A percentile compares a stretch with the other conserved stretches of the same genome.
These are phyloP conservation scores for Kradibia gibbosae DNA, from an alignment of 1,140 invertebrate species.

Conservation along the genomic window DNA sequence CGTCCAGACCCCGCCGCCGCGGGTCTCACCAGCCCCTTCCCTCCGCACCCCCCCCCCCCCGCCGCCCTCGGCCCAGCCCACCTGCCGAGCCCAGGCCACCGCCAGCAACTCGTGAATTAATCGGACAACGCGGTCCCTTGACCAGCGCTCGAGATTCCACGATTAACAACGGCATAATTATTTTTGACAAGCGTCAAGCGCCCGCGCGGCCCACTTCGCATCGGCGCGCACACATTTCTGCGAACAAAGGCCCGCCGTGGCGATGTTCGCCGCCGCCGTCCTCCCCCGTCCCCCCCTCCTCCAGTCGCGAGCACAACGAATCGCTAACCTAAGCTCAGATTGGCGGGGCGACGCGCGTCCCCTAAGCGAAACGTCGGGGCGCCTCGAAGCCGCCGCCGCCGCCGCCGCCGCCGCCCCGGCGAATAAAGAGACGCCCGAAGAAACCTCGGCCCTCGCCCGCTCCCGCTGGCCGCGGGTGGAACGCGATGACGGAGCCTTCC, in stretches of 20 bases:
- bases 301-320: not conserved
- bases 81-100: too few relatives aligned
- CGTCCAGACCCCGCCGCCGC: not conserved
- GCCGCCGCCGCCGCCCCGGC: too few relatives aligned
- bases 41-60: too few relatives aligned
- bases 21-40: not conserved
- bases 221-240: not conserved
- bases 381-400: not conserved
- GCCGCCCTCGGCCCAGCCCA: too few relatives aligned
- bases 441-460: too few relatives aligned
- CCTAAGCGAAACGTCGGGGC: conserved; percentile 35
- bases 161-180: not conserved
- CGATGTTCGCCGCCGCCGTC: too few relatives aligned
- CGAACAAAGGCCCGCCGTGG: not conserved
- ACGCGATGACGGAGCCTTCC: too few relatives aligned
- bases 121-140: not conserved
- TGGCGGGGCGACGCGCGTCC: not conserved
- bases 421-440: too few relatives aligned
- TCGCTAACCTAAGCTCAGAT: conserved; percentile 13
- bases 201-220: not conserved
- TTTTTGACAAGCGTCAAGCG: not conserved
- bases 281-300: too few relatives aligned
- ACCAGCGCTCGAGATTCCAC: not conserved
- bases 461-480: too few relatives aligned
- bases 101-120: too few relatives aligned